Base-by-base conservation (phyloP, 2,888 invertebrate species). In the Linyphia triangularis region DNA sequence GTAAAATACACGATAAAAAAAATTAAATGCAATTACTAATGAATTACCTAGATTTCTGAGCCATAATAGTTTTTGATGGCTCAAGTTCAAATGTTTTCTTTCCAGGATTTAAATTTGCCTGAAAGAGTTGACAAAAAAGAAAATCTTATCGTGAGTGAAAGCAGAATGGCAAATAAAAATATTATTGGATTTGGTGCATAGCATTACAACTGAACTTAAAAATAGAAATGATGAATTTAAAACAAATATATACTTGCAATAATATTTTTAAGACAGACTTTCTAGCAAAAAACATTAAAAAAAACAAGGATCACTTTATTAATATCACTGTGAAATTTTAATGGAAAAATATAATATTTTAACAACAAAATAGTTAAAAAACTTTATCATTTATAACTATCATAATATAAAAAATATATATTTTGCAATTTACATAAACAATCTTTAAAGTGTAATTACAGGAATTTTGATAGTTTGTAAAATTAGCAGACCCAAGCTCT, bases 401-500 rank as follows among this genome's bases (percentile, higher is more conserved):
- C 13, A 24, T 19, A n/a, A 5, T 7, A 19, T 37, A 1, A 1
- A 69, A 37, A 10, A 19, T 6, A 30, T 28, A 28, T 65, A 16
- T 28, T 24, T n/a, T 16, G n/a, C 16, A 26, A 13, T 9, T 9
- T 65, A 37, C 3, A 43, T 5, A 33, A 28, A 10, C 13, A 59
- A 33, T 43, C 43, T 43, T 10, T 19, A 43, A 24, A 43, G 4
- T 40, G 19, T 22, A 13, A 70, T 40, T 24, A 43, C 67, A n/a
- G 33, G 67, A n/a, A 30, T 28, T 13, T 24, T 16, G 2, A 4
- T 10, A 77, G 10, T 28, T 19, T 33, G 9, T 22, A 33, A 57
- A 33, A 57, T n/a, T 28, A 89, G 84, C 92, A 92, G 10, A 92
- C 95, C 97, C 97, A 98, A 67, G 95, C 94, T 89, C 97, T 94